These are phyloP conservation scores for Otis tarda DNA, from an alignment of 2,113 vertebrate genomes.

Conservation along the genomic window DNA sequence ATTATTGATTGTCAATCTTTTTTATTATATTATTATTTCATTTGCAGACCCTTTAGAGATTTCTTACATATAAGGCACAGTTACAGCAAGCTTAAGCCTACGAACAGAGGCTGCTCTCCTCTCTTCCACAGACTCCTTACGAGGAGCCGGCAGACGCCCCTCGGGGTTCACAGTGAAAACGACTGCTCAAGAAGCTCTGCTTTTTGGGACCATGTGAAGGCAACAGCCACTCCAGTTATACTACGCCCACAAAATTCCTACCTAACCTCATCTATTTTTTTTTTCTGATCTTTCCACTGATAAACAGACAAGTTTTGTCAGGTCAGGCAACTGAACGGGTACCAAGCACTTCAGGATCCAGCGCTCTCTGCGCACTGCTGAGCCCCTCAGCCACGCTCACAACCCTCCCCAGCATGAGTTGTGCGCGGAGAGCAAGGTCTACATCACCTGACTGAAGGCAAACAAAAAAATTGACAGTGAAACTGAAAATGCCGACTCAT, in stretches of 20 bases:
- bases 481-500: not conserved
- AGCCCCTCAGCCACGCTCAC: not conserved
- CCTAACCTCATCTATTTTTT: not conserved
- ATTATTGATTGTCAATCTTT: not conserved
- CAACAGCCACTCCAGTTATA: not conserved
- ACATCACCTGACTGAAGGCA: not conserved
- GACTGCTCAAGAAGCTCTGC: not conserved
- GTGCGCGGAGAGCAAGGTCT: not conserved
- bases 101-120: not conserved
- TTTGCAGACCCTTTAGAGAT: not conserved
- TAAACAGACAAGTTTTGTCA: not conserved
- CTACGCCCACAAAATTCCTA: not conserved
- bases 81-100: not conserved
- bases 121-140: not conserved
- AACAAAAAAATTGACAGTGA: not conserved
- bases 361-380: rapidly evolving
- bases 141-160: not conserved
- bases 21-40: not conserved
- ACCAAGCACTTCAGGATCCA: not conserved
- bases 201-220: not conserved
- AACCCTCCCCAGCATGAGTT: not conserved
- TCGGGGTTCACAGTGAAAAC: rapidly evolving
- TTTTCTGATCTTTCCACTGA: not conserved
- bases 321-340: not conserved
- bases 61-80: not conserved